Conservation (phyloP, 2,113 vertebrate species). For the Siniperca knerii region DNA sequence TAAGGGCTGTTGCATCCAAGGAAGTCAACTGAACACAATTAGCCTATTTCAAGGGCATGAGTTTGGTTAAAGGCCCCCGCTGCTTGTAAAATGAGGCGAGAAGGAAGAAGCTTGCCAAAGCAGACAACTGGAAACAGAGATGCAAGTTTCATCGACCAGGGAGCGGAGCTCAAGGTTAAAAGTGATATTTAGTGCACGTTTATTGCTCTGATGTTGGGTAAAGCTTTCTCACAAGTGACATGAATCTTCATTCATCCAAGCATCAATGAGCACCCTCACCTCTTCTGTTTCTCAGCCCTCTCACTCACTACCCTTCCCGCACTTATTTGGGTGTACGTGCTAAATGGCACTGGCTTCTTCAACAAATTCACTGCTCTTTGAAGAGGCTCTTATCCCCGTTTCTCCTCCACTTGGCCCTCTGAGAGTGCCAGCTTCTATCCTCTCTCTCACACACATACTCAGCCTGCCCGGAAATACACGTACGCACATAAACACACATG, state of each 20-base stretch:
- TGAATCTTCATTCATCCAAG: conserved; percentile 66
- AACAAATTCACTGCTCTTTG: conserved; percentile 77
- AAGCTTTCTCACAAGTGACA: conserved; percentile 49
- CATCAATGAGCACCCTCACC: conserved; percentile 47
- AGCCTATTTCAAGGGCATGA: conserved; percentile 68
- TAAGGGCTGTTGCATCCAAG: conserved; percentile 77
- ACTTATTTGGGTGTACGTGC: conserved; percentile 79
- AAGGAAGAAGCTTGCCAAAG: conserved; percentile 47
- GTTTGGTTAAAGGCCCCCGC: conserved; percentile 55
- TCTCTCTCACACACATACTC: conserved; percentile 34
- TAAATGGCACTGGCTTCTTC: conserved; percentile 73
- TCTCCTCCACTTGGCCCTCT: conserved; percentile 59
- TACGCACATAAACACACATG: conserved; percentile 17
- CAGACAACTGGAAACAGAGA: conserved; percentile 64
- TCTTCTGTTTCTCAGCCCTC: conserved; percentile 34
- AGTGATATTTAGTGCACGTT: conserved; percentile 55
- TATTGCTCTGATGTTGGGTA: conserved; percentile 57
- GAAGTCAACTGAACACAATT: conserved; percentile 82
- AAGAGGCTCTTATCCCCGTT: conserved; percentile 77
- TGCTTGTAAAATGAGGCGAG: conserved; percentile 54
- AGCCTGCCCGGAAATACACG: background rate
- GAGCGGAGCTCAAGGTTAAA: conserved; percentile 39
- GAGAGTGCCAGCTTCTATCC: conserved; percentile 52
- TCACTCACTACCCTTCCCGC: conserved; percentile 53
- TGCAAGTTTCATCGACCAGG: conserved; percentile 40